Base-by-base conservation (phyloP, 2,888 invertebrate species). In the Ophion obscuratus region DNA sequence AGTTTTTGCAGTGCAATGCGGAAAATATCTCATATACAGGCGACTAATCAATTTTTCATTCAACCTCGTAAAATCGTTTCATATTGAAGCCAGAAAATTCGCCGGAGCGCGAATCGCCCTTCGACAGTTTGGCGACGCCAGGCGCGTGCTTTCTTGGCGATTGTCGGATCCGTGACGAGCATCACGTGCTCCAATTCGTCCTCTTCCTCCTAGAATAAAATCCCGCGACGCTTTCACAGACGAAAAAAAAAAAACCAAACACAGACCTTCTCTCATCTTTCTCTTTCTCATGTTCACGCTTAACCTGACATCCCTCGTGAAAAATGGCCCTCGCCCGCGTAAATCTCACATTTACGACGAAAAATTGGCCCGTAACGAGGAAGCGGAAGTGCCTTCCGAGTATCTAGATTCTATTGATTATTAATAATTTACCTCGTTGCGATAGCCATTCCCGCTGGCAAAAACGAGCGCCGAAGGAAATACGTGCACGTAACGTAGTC, bases 31-130 rank as follows among this genome's bases (percentile, higher is more conserved):
- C 86, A 89, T 89, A 88, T 88, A 87, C 88, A 81, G 80, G 87
- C 61, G 88, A 89, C 91, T 91, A 91, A 92, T 91, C 90, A 90
- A 88, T 88, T 91, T 91, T 92, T 90, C 90, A 90, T 90, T 91
- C 89, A 84, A 83, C 75, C 89, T 90, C 89, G 90, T 90, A 90
- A 91, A 92, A 91, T 91, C 89, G 89, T 89, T 91, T 91, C 90
- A 90, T 91, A 91, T 91, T 88, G 91, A 91, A 90, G 87, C 89
- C 89, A 89, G 88, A 89, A 87, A 89, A 89, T 89, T 84, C 89
- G 90, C 81, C 87, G 83, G 84, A 73, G 87, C 68, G 84, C 70
- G 83, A 68, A 82, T 64, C 75, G 67, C 62, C 61, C 75, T 47
- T 71, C 83, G 77, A 66, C 47, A 64, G 66, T 81, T 67, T 24